These are phyloP conservation scores for Rhyacichthys aspro DNA, from an alignment of 2,797 vertebrate species.

Conservation along the genomic window DNA sequence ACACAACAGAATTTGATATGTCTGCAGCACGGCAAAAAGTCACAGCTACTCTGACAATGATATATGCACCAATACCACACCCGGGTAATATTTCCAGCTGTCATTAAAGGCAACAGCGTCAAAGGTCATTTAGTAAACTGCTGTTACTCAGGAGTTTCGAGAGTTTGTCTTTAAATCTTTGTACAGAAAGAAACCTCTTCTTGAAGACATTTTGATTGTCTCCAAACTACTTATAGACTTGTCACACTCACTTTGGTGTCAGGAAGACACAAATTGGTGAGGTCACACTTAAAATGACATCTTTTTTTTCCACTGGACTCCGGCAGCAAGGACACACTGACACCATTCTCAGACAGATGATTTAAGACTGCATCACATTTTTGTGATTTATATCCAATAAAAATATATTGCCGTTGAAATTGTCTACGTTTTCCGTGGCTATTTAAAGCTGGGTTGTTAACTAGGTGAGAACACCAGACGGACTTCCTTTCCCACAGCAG, in stretches of 20 bases:
- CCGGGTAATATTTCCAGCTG: neutral
- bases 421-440: neutral
- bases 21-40: neutral
- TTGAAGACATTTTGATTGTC: neutral
- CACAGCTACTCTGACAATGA: constrained; percentile 1
- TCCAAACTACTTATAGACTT: neutral
- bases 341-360: neutral
- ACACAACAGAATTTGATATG: neutral
- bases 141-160: neutral
- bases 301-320: neutral
- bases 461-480: neutral
- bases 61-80: neutral
- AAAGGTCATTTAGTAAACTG: neutral
- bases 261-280: neutral
- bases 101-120: neutral
- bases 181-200: neutral
- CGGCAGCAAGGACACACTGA: neutral
- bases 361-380: too few relatives aligned
- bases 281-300: neutral
- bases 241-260: neutral
- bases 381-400: too few relatives aligned
- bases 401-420: neutral
- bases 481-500: neutral
- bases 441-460: neutral
- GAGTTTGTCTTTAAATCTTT: neutral